A percentile compares a stretch with the other conserved stretches of the same genome.
These are phyloP conservation scores for Drosophila putrida DNA, from an alignment of 2,888 invertebrate genomes.

Conservation along the genomic window DNA sequence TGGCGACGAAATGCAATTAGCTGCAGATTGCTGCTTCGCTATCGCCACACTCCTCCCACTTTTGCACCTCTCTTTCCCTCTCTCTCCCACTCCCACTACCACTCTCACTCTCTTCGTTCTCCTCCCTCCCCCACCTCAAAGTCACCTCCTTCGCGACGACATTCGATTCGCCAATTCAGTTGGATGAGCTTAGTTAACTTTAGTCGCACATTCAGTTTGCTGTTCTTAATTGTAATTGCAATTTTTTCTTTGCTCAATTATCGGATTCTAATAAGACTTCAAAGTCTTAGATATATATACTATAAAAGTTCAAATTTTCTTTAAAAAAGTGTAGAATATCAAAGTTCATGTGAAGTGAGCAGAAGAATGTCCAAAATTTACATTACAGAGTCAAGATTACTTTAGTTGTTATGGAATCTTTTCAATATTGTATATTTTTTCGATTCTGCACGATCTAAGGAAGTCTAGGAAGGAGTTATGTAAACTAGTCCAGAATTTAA, in stretches of 20 bases:
- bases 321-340: neutral
- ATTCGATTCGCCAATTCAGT: conserved; percentile 52
- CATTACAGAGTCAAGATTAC: too few relatives aligned
- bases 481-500: too few relatives aligned
- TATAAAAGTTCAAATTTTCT: neutral
- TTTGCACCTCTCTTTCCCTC: neutral
- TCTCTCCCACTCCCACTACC: neutral
- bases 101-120: neutral
- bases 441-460: too few relatives aligned
- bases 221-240: conserved; percentile 3
- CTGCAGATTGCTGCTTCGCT: conserved; percentile 55
- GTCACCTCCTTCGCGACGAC: conserved; percentile 10
- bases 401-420: too few relatives aligned
- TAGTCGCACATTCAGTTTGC: conserved; percentile 5
- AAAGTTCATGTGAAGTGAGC: too few relatives aligned
- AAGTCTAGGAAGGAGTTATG: too few relatives aligned
- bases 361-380: neutral
- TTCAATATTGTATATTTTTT: too few relatives aligned
- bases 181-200: conserved; percentile 51
- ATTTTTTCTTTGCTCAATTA: neutral
- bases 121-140: neutral
- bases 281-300: neutral
- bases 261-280: conserved; percentile 6
- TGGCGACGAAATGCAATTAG: conserved; percentile 69
- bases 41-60: conserved; percentile 20